Evolutionary conservation across 2,113 vertebrate species (phyloP).

Genomic region (Gopherus evgoodei): DNA sequence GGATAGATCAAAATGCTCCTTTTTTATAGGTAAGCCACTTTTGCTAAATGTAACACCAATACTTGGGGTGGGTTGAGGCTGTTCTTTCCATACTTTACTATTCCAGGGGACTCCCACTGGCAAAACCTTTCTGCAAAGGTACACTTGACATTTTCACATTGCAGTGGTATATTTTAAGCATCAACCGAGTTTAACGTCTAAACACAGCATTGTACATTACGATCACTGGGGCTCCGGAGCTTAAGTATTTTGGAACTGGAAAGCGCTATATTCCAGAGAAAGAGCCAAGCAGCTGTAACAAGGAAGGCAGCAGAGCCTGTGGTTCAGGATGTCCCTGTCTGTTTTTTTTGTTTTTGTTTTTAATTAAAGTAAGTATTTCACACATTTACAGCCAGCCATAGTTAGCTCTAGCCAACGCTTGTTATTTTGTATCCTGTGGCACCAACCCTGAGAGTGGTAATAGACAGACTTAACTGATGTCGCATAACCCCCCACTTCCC

Average conservation of each 20-base stretch:
- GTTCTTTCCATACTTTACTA: not conserved
- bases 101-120: not conserved
- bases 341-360: not conserved
- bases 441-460: not conserved
- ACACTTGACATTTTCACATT: not conserved
- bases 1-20: not conserved
- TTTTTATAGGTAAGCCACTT: not conserved
- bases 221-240: not conserved
- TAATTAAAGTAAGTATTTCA: not conserved
- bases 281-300: not conserved
- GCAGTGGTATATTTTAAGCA: not conserved
- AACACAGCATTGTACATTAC: not conserved
- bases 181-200: constrained; percentile 11
- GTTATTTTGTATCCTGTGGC: not conserved
- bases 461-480: not conserved
- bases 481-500: accelerated
- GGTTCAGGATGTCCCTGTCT: not conserved
- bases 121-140: not conserved
- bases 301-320: not conserved
- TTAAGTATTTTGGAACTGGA: not conserved
- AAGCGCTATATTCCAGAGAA: not conserved
- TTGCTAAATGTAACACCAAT: not conserved
- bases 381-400: not conserved
- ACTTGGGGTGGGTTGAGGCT: not conserved
- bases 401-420: not conserved